These are phyloP conservation scores for Enteromius unitaeniatus DNA, from an alignment of 2,797 vertebrate genomes.

Conservation along the genomic window DNA sequence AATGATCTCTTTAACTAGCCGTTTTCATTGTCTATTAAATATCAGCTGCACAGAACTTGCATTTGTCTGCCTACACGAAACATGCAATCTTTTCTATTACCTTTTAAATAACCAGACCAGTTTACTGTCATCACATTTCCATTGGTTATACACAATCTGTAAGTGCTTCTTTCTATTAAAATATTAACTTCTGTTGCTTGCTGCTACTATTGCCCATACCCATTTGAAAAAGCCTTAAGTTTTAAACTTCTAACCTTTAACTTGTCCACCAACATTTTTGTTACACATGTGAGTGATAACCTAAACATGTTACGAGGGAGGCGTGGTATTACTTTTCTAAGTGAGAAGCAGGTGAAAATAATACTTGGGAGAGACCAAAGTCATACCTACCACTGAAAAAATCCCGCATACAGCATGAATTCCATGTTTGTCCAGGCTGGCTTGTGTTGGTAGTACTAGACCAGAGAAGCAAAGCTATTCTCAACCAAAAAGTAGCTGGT, in stretches of 20 bases:
- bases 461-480: background rate
- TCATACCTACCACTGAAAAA: background rate
- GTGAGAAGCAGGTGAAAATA: background rate
- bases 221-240: background rate
- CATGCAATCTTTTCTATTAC: background rate
- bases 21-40: background rate
- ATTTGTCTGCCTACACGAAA: background rate
- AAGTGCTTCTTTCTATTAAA: background rate
- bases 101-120: background rate
- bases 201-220: background rate
- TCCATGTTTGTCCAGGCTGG: background rate
- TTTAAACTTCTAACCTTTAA: background rate
- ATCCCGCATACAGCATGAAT: background rate
- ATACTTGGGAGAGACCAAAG: background rate
- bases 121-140: background rate
- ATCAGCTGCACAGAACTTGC: background rate
- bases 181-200: background rate
- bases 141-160: background rate
- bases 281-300: background rate
- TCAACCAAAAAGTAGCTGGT: background rate
- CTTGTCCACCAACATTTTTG: background rate
- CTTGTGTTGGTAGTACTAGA: background rate
- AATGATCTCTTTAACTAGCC: background rate
- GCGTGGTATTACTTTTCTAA: background rate
- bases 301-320: background rate